phyloP scores from a whole-genome alignment of 2,113 vertebrate genomes.

The Malurus cyaneus region DNA sequence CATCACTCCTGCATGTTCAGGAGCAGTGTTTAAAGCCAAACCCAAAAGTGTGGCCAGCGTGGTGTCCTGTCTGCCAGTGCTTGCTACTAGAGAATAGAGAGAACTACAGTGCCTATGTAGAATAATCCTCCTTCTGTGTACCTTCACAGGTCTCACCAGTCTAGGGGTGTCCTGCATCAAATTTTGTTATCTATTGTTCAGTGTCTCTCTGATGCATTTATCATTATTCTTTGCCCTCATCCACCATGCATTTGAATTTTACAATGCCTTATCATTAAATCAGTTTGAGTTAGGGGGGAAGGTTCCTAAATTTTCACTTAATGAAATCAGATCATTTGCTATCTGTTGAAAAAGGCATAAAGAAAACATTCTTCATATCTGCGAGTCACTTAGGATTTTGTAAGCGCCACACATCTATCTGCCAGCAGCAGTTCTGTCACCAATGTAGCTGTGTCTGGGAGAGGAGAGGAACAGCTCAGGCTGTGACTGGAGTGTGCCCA shows the following conservation, averaged over 20 bases:
- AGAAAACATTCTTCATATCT: not conserved
- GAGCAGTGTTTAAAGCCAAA: not conserved
- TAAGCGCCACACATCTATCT: not conserved
- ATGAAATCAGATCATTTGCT: not conserved
- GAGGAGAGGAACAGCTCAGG: not conserved
- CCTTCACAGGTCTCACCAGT: not conserved
- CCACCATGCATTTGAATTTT: not conserved
- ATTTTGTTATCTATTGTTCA: not conserved
- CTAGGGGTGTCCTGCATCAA: not conserved
- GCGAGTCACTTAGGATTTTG: not conserved
- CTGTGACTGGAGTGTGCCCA: not conserved
- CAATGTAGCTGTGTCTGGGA: not conserved
- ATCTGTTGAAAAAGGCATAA: not conserved
- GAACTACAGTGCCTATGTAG: rapidly evolving
- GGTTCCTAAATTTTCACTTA: not conserved
- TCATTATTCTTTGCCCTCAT: not conserved
- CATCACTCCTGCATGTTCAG: not conserved
- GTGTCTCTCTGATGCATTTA: not conserved
- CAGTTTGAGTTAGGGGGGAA: not conserved
- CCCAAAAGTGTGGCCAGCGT: not conserved
- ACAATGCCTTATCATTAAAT: not conserved
- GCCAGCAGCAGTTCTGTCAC: conserved; percentile 26
- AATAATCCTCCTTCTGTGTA: not conserved
- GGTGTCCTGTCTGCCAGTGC: not conserved
- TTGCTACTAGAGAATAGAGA: not conserved